A percentile compares a stretch with the other conserved stretches of the same genome.
These are phyloP conservation scores for Noctua janthe DNA, from an alignment of 2,888 invertebrate genomes.

Conservation along the genomic window DNA sequence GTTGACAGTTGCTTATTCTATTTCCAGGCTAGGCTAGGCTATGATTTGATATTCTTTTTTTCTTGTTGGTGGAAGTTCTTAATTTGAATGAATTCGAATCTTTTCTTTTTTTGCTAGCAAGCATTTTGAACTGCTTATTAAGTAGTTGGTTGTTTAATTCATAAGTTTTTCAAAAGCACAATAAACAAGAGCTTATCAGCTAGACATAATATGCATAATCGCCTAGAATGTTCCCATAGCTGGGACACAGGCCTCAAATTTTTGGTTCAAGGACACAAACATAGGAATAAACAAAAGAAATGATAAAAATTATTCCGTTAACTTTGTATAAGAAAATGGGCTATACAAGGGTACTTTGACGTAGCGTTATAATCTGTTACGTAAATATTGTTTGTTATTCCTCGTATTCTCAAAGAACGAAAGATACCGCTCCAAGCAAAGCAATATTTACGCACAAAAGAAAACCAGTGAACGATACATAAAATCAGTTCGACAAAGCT, in stretches of 20 bases:
- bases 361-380: conserved; percentile 18
- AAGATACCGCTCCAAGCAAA: conserved; percentile 27
- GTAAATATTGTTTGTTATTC: conserved; percentile 43
- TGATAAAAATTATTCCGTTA: conserved; percentile 16
- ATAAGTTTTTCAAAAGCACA: not conserved
- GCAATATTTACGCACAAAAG: conserved; percentile 41
- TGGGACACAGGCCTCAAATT: not conserved
- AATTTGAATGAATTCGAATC: not conserved
- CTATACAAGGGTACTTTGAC: not conserved
- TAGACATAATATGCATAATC: not conserved
- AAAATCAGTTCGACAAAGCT: conserved; percentile 54
- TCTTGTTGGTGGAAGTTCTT: not conserved
- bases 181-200: not conserved
- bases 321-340: conserved; percentile 7
- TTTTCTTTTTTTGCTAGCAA: no score
- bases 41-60: not conserved
- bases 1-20: not conserved
- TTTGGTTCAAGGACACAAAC: not conserved
- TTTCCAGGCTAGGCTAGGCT: no score
- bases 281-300: no score
- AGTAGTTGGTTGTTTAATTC: not conserved
- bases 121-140: no score
- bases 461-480: conserved; percentile 48
- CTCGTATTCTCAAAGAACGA: conserved; percentile 26
- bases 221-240: not conserved